A percentile compares a stretch with the other conserved stretches of the same genome.
phyloP scores from a whole-genome alignment of 64 coral and sea anemone genomes.

The Astreopora myriophthalma region DNA sequence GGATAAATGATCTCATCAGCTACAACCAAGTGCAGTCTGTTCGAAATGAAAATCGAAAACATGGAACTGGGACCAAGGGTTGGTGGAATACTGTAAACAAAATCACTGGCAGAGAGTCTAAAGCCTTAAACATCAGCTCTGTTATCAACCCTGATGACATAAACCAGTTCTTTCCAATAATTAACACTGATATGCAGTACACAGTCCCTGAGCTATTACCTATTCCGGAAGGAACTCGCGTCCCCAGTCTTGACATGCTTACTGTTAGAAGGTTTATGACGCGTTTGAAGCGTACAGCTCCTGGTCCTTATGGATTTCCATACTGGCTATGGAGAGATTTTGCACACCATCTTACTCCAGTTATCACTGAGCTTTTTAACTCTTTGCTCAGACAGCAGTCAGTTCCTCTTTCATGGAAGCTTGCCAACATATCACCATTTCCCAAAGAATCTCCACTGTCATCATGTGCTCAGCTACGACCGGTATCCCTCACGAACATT shows the following conservation, averaged over 20 bases:
- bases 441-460: constrained; percentile 18
- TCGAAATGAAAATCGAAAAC: not conserved
- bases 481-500: constrained; percentile 47
- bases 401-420: constrained; percentile 35
- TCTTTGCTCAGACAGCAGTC: constrained; percentile 7
- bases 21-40: constrained; percentile 10
- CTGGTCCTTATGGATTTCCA: constrained; percentile 54
- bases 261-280: constrained; percentile 23
- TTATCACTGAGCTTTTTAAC: constrained; percentile 35
- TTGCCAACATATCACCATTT: constrained; percentile 18
- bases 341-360: constrained; percentile 49
- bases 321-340: constrained; percentile 62
- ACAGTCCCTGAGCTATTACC: constrained; percentile 27
- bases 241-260: constrained; percentile 26
- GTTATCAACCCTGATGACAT: constrained; percentile 16
- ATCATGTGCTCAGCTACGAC: constrained; percentile 14
- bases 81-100: constrained; percentile 49
- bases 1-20: constrained; percentile 42
- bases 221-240: constrained; percentile 44
- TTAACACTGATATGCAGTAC: constrained; percentile 20
- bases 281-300: constrained; percentile 30
- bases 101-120: constrained; percentile 1
- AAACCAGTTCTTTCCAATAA: not conserved
- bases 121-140: not conserved
- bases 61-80: constrained; percentile 4